Base-by-base conservation (phyloP, 2,113 vertebrate species). In the Meriones unguiculatus region DNA sequence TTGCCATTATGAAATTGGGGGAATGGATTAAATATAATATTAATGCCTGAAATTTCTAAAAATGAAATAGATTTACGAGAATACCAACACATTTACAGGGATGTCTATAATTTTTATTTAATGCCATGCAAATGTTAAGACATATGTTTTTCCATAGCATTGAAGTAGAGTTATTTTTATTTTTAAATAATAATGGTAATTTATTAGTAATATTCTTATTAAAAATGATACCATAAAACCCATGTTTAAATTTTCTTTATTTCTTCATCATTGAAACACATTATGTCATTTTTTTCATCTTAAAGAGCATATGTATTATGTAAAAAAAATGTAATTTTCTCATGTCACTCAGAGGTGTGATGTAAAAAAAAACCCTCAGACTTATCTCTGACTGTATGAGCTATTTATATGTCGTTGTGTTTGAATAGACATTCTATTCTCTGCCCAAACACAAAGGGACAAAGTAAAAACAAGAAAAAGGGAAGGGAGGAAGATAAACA, bases 121-220 rank as follows among this genome's bases (percentile, higher is more conserved):
- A 94, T 95, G 87, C 52, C 57, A 22, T 89, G 81, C 4, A 50
- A 70, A 87, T 50, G 25, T 93, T 95, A 87, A 67, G 54, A 94
- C 95, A 80, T 90, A 22, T 85, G 41, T 90, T 90, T 97, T 95
- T 22, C 52, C 20, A 81, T 89, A 59, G 85, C 20, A 32, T 64
- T 89, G 18, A 75, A 85, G 85, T 89, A 90, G 70, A 85, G 85
- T 89, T 88, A 75, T 93, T 84, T 73, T 80, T 76, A 32, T 90
- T 93, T 67, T 30, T 30, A 90, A 96, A 93, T 97, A 85, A 93
- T 50, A n/a, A 90, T 50, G 75, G 67, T 46, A 81, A 91, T 82
- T 73, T 96, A 89, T 78, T 89, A 25, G 17, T 50, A 88, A 59
- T 81, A 6, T 4, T 80, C 2, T 77, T 89, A 88, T 69, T 95